phyloP scores from a whole-genome alignment of 2,888 invertebrate genomes.

The Habroteleia sp. region DNA sequence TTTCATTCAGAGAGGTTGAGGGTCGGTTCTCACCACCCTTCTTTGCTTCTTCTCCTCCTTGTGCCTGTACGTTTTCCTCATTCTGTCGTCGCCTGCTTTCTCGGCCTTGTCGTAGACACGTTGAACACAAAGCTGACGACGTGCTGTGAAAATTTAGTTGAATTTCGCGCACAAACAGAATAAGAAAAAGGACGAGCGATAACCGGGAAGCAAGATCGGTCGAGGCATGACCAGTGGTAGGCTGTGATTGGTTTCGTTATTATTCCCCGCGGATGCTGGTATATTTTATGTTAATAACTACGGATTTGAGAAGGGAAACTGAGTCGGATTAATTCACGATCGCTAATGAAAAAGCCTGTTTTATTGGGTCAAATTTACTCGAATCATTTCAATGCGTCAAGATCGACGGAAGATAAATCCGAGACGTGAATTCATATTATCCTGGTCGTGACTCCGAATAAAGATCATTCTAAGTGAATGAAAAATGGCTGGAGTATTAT shows the following conservation, averaged over 20 bases:
- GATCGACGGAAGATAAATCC: neutral
- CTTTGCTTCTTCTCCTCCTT: slow-evolving; percentile 20
- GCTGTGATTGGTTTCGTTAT: slow-evolving; percentile 46
- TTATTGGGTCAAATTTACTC: neutral
- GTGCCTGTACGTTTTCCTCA: slow-evolving; percentile 41
- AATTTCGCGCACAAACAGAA: slow-evolving; percentile 36
- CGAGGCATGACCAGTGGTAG: slow-evolving; percentile 20
- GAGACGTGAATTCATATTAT: neutral
- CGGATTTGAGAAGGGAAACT: slow-evolving; percentile 21
- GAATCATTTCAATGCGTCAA: neutral
- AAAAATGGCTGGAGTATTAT: no score
- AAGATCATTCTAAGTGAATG: neutral
- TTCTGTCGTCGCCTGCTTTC: slow-evolving; percentile 42
- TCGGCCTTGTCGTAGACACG: slow-evolving; percentile 35
- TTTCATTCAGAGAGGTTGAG: slow-evolving; percentile 64
- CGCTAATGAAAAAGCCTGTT: slow-evolving; percentile 1
- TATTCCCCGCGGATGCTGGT: slow-evolving; percentile 16
- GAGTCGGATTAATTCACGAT: slow-evolving; percentile 20
- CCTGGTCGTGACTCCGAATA: neutral
- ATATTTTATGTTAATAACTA: slow-evolving; percentile 28
- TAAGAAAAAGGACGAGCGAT: slow-evolving; percentile 8
- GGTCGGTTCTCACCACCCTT: slow-evolving; percentile 47
- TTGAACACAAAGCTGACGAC: slow-evolving; percentile 57
- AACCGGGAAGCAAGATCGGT: slow-evolving; percentile 10
- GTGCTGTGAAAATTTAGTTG: slow-evolving; percentile 58